Evolutionary conservation across 2,797 vertebrate species (phyloP), one percentile per base, ranked within the genome.

Genomic region (Siniperca undulata): DNA sequence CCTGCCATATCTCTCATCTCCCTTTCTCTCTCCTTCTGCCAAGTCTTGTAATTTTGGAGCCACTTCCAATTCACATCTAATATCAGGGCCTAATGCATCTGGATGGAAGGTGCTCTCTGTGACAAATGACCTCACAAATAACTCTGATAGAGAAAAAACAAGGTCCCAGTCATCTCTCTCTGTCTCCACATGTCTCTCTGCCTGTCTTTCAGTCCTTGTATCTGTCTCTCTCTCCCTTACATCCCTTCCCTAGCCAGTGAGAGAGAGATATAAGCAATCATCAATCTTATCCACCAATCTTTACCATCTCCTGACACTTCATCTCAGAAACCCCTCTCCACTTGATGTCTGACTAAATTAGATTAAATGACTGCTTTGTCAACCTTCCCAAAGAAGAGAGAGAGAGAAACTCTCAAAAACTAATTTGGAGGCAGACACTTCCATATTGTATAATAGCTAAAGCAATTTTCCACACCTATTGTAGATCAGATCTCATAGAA

Each of bases 321-420:
- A 87, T 91, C 77, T 80, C 70, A 87, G 74, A 92, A 88, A 70
- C n/a, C 78, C 56, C 76, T 85, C 58, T 68, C 77, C 70, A 86
- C 80, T 86, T 82, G 77, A 88, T 82, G 87, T 86, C 73, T 77
- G 73, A 81, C 84, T 87, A 83, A 89, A 92, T 90, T 90, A 86
- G 77, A 91, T 91, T 87, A 91, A 90, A 89, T 77, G 42, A 81
- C 83, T 85, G 79, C 83, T 89, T 90, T 87, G 86, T 88, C 86
- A 88, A 90, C 81, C 61, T 85, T 81, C 52, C 78, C 59, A 83
- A 87, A 82, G 62, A 58, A 83, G 71, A 74, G 48, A 58, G n/a
- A 65, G n/a, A 65, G 30, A 82, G 34, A 71, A 81, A 84, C 56
- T 68, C 38, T 10, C 70, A 36, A 80, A 89, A 91, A 87, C 59